Evolutionary conservation across 2,113 vertebrate genomes (phyloP).

Genomic region (Grammomys dolichurus): DNA sequence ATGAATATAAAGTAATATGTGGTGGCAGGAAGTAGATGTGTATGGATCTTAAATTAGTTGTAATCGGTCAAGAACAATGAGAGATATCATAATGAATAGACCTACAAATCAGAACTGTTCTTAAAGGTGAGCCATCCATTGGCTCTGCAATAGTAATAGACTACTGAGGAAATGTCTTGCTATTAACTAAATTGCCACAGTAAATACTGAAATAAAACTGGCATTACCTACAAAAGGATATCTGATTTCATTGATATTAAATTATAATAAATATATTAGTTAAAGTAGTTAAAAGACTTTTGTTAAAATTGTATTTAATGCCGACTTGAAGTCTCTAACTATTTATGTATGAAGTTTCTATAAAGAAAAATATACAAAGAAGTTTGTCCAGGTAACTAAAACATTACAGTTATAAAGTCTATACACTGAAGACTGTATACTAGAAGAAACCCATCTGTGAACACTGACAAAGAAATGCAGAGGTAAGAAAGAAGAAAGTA

Average conservation of each 20-base stretch:
- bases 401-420: not conserved
- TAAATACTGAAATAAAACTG: constrained; percentile 45
- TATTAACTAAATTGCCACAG: not conserved
- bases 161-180: constrained; percentile 73
- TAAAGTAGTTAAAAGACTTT: not conserved
- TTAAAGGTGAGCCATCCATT: constrained; percentile 81
- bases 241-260: constrained; percentile 44
- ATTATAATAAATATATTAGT: not conserved
- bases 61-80: constrained; percentile 66
- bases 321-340: not conserved
- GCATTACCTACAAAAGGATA: not conserved
- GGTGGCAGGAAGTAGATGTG: constrained; percentile 61
- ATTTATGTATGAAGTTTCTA: not conserved
- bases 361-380: constrained; percentile 2
- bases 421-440: not conserved
- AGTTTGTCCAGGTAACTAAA: constrained; percentile 18
- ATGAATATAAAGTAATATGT: constrained; percentile 65
- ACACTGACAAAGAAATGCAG: not conserved
- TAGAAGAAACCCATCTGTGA: not conserved
- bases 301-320: constrained; percentile 44
- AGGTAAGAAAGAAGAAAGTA: not conserved
- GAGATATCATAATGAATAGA: constrained; percentile 74
- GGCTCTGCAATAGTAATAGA: constrained; percentile 74
- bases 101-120: constrained; percentile 71
- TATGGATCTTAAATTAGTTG: constrained; percentile 68